These are phyloP conservation scores for Corythaixoides concolor DNA, from an alignment of 2,113 vertebrate species.

Conservation along the genomic window DNA sequence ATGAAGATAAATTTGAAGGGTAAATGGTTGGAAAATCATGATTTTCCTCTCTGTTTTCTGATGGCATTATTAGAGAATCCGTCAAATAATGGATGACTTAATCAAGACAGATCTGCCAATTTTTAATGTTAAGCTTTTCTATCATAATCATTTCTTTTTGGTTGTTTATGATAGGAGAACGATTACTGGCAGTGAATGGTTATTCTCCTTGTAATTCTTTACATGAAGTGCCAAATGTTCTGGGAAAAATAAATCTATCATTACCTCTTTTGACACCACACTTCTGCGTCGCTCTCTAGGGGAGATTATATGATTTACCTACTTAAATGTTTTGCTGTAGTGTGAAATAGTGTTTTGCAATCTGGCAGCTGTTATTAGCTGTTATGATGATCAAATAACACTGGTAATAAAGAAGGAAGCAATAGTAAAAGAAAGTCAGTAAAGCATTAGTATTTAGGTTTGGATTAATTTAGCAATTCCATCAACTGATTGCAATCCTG, in stretches of 20 bases:
- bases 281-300: background rate
- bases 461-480: background rate
- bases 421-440: background rate
- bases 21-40: background rate
- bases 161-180: background rate
- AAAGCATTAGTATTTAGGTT: background rate
- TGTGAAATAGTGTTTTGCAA: background rate
- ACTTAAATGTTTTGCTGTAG: background rate
- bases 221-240: background rate
- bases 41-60: background rate
- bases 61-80: background rate
- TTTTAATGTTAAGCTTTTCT: background rate
- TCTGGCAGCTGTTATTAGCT: background rate
- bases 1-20: background rate
- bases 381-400: background rate
- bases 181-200: background rate
- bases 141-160: background rate
- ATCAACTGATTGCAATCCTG: background rate
- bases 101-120: background rate
- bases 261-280: background rate
- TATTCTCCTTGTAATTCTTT: background rate
- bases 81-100: background rate
- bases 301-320: background rate
- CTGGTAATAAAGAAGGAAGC: background rate
- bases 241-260: background rate